Percentiles rank a stretch among this genome's conserved stretches.
phyloP scores from a whole-genome alignment of 2,797 vertebrate species.

The Acanthopagrus latus region DNA sequence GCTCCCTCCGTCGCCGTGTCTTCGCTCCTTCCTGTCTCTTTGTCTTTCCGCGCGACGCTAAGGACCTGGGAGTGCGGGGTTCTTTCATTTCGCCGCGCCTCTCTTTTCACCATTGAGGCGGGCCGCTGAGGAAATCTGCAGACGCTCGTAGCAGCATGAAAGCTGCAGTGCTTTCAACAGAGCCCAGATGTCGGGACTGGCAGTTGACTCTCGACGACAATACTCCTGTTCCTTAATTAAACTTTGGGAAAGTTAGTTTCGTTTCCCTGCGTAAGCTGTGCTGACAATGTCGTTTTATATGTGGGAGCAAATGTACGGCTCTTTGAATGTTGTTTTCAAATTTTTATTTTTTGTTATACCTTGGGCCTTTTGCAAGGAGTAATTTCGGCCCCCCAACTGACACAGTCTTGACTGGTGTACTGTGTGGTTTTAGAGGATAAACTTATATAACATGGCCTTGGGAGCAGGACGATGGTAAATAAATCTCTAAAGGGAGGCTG shows the following conservation, averaged over 20 bases:
- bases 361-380: conserved; percentile 26
- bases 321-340: conserved; percentile 46
- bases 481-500: conserved; percentile 56
- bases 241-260: conserved; percentile 74
- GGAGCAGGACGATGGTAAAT: conserved; percentile 52
- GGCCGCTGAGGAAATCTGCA: conserved; percentile 67
- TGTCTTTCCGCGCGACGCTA: conserved; percentile 44
- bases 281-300: conserved; percentile 32
- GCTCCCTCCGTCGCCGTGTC: conserved; percentile 40
- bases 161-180: conserved; percentile 56
- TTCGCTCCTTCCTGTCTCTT: conserved; percentile 43
- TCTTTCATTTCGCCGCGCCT: conserved; percentile 55
- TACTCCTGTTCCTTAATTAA: conserved; percentile 78
- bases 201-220: conserved; percentile 66
- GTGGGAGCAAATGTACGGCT: conserved; percentile 44
- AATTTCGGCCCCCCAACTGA: conserved; percentile 31
- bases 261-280: conserved; percentile 51
- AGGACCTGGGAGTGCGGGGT: conserved; percentile 35
- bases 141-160: conserved; percentile 54
- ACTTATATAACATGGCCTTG: conserved; percentile 56
- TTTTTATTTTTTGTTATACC: conserved; percentile 16
- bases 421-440: conserved; percentile 48
- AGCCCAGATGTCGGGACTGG: conserved; percentile 80
- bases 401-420: conserved; percentile 49
- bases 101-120: conserved; percentile 59